These are phyloP conservation scores for Orycteropus afer DNA, from an alignment of 2,113 vertebrate genomes.

Conservation along the genomic window DNA sequence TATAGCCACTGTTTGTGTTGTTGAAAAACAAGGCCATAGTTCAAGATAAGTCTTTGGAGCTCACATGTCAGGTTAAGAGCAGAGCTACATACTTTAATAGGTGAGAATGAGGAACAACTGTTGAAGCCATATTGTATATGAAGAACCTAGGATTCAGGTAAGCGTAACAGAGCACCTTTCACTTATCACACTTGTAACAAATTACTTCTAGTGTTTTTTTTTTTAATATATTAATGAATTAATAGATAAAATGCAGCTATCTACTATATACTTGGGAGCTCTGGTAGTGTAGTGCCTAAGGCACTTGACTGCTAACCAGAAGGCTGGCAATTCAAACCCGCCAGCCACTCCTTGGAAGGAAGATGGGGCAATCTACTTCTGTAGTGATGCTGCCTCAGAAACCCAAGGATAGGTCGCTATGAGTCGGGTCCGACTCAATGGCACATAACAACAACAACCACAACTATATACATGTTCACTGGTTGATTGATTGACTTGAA, in stretches of 20 bases:
- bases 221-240: background rate
- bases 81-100: background rate
- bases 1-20: too few species aligned
- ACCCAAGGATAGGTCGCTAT: too few species aligned
- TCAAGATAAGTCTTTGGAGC: background rate
- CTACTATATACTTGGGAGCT: background rate
- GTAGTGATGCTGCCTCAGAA: too few species aligned
- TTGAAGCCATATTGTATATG: background rate
- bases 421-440: too few species aligned
- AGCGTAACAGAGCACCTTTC: background rate
- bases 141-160: background rate
- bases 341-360: too few species aligned
- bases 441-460: too few species aligned
- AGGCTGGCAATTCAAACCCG: too few species aligned
- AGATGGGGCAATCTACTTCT: too few species aligned
- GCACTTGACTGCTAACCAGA: too few species aligned
- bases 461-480: background rate
- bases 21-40: too few species aligned
- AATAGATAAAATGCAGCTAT: background rate
- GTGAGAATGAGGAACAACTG: constrained; percentile 8
- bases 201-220: background rate
- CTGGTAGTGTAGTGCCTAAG: too few species aligned
- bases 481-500: background rate
- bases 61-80: background rate
- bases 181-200: background rate